Base-by-base conservation (phyloP, 2,797 vertebrate genomes). In the Erithacus rubecula region DNA sequence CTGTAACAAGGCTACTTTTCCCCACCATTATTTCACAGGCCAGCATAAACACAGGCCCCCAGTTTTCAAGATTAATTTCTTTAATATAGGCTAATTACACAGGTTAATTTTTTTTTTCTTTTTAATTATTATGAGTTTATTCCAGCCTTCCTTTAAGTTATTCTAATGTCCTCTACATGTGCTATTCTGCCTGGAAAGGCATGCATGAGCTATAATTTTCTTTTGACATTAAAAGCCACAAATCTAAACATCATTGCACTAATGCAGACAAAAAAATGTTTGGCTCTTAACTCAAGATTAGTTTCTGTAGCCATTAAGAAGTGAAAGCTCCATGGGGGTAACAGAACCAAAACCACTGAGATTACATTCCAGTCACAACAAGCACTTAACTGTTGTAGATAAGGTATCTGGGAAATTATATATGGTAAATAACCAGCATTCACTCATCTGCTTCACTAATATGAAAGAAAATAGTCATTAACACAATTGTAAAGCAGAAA, bases 161-260 rank as follows among this genome's bases (percentile, higher is more conserved):
- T 60, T 80, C 64, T 77, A 44, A 90, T 77, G 68, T 60, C 37
- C 71, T 82, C 78, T 80, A 18, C 84, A 68, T 65, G 52, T 74
- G 60, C 36, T 85, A 20, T 83, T 89, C 46, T 92, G 60, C 49
- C 46, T 93, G 68, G 93, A 94, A 95, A 89, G 81, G 78, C 68
- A 90, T 36, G n/a, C 46, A 16, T 68, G 60, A 93, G 80, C 90
- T 67, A 51, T 92, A 77, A 92, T 95, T 94, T 95, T 78, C 41
- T 87, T 86, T 65, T 87, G 86, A 93, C 89, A 90, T 94, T 94
- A 95, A 95, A 94, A 96, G 90, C 78, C 89, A 85, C 93, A 82
- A 77, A 87, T 96, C 75, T 96, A 94, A 96, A 95, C 84, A 80
- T 21, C 41, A 63, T 56, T 84, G 49, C 41, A 27, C 68, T 87